Percentiles rank a stretch among this genome's conserved stretches.
These are phyloP conservation scores for Polypterus senegalus DNA, from an alignment of 2,113 vertebrate genomes.

Conservation along the genomic window DNA sequence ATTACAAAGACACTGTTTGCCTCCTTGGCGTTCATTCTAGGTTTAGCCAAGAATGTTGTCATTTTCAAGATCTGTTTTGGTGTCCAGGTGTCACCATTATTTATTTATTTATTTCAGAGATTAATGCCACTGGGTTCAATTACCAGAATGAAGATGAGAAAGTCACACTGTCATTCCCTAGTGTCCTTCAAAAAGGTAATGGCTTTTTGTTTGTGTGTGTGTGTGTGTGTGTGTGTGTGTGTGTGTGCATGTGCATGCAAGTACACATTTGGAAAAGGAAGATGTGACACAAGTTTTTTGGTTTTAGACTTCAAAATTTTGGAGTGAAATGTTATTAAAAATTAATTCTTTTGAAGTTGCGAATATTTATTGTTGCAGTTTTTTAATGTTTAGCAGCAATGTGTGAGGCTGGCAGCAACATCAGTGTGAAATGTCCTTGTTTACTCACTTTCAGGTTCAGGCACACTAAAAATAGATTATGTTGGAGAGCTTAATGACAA, in stretches of 20 bases:
- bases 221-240: neutral
- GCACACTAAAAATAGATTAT: conserved; percentile 87
- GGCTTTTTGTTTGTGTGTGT: neutral
- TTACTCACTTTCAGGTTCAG: conserved; percentile 56
- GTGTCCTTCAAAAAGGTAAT: conserved; percentile 80
- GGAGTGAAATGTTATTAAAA: neutral
- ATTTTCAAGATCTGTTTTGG: no score
- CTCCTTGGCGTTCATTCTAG: no score
- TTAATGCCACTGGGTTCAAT: conserved; percentile 95
- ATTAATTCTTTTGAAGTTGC: no score
- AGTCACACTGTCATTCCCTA: conserved; percentile 94
- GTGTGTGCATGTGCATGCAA: neutral
- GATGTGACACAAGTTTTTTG: neutral
- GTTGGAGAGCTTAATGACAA: conserved; percentile 96
- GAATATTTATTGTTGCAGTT: no score
- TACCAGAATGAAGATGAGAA: conserved; percentile 98
- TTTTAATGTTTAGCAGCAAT: neutral
- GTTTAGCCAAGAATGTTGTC: no score
- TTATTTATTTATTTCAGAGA: conserved; percentile 54
- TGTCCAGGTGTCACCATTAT: no score
- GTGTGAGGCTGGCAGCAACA: neutral
- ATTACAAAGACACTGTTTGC: no score
- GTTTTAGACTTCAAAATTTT: neutral
- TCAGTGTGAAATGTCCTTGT: conserved; percentile 1
- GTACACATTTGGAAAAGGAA: neutral